phyloP scores from a whole-genome alignment of 2,888 invertebrate species.

The Thymelicus acteon region DNA sequence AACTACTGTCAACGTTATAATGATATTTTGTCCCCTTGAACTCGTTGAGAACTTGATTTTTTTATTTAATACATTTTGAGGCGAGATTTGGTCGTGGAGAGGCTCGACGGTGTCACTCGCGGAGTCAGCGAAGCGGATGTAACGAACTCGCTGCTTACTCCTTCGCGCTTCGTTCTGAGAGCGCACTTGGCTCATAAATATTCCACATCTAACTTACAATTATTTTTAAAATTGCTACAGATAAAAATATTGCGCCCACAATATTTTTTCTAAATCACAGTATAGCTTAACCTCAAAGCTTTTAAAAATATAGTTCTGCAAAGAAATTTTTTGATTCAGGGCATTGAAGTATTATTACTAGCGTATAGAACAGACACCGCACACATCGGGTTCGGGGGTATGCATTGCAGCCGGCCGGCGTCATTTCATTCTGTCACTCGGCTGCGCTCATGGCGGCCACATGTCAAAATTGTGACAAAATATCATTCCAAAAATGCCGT shows the following conservation, averaged over 20 bases:
- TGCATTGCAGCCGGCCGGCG: too few species aligned
- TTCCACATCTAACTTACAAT: slow-evolving; percentile 43
- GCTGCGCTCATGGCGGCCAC: too few species aligned
- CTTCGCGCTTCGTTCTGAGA: slow-evolving; percentile 50
- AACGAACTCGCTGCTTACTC: slow-evolving; percentile 72
- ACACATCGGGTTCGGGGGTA: too few species aligned
- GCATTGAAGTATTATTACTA: too few species aligned
- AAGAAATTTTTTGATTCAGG: too few species aligned
- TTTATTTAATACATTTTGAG: slow-evolving; percentile 71
- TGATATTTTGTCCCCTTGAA: slow-evolving; percentile 61
- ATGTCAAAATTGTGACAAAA: too few species aligned
- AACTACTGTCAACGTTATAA: slow-evolving; percentile 53
- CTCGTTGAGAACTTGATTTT: slow-evolving; percentile 66
- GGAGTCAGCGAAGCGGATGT: slow-evolving; percentile 72
- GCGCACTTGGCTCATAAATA: slow-evolving; percentile 49
- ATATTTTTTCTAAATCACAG: background rate
- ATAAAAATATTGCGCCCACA: slow-evolving; percentile 24
- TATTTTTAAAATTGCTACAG: slow-evolving; percentile 33
- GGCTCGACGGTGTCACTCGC: slow-evolving; percentile 75
- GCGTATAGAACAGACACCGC: too few species aligned
- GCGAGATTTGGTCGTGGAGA: slow-evolving; percentile 70
- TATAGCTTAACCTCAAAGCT: too few species aligned
- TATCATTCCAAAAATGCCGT: too few species aligned
- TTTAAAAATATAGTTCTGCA: too few species aligned
- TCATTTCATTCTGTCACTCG: too few species aligned